Evolutionary conservation across 1,140 invertebrate species (phyloP).

Genomic region (Ostrea edulis): DNA sequence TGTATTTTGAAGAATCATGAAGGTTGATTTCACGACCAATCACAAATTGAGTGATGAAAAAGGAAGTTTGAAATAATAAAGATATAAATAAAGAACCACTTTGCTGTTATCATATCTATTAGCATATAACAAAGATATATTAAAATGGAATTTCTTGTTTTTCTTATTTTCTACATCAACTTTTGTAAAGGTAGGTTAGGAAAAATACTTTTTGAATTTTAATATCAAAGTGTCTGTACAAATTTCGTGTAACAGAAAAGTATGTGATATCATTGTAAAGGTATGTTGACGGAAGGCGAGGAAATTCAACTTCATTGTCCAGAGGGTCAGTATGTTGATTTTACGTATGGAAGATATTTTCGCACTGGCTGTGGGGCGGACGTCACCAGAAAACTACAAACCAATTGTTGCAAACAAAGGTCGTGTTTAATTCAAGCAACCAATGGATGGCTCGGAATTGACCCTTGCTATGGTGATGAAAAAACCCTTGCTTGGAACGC

Average conservation of each 20-base stretch:
- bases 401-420: background rate
- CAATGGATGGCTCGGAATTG: background rate
- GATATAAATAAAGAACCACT: too few relatives aligned
- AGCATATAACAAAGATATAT: too few relatives aligned
- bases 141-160: background rate
- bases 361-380: background rate
- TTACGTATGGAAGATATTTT: background rate
- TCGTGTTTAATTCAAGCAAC: background rate
- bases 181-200: background rate
- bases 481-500: background rate
- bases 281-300: background rate
- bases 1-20: too few relatives aligned
- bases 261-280: background rate
- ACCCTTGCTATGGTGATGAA: background rate
- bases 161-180: background rate
- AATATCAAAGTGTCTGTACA: too few relatives aligned
- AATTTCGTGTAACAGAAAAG: too few relatives aligned
- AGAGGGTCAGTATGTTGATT: background rate
- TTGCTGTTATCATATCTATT: too few relatives aligned
- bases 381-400: background rate
- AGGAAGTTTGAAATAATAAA: too few relatives aligned
- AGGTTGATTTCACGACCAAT: too few relatives aligned
- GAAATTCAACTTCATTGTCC: background rate
- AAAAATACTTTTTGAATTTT: too few relatives aligned
- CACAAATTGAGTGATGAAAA: too few relatives aligned